phyloP scores from a whole-genome alignment of 2,113 vertebrate species.

The Triplophysa siluroides region DNA sequence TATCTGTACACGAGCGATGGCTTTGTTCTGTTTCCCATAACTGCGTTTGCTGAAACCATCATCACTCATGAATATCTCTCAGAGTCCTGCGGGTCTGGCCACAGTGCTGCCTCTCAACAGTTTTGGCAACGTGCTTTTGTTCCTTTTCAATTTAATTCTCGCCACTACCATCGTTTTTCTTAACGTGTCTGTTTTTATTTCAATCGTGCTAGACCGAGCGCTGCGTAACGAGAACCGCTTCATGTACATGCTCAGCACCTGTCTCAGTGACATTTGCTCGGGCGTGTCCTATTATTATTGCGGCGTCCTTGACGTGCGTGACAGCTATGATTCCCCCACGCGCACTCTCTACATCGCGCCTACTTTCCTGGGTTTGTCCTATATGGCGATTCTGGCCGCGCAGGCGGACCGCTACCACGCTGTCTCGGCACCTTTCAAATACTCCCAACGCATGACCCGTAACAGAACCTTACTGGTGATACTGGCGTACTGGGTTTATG shows the following conservation, averaged over 20 bases:
- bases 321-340: slow-evolving; percentile 62
- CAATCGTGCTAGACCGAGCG: slow-evolving; percentile 65
- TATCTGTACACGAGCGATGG: neutral
- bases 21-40: neutral
- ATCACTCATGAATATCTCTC: slow-evolving; percentile 57
- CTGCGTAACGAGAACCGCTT: slow-evolving; percentile 74
- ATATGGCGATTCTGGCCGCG: slow-evolving; percentile 75
- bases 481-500: slow-evolving; percentile 70
- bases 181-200: slow-evolving; percentile 69
- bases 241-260: slow-evolving; percentile 81
- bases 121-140: slow-evolving; percentile 71
- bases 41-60: neutral
- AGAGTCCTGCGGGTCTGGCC: slow-evolving; percentile 54
- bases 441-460: slow-evolving; percentile 69
- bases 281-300: slow-evolving; percentile 76
- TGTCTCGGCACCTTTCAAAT: slow-evolving; percentile 67
- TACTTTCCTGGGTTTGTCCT: slow-evolving; percentile 76
- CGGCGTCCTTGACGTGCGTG: slow-evolving; percentile 69
- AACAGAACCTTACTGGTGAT: slow-evolving; percentile 69
- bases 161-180: slow-evolving; percentile 68
- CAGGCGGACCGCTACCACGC: slow-evolving; percentile 79
- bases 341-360: slow-evolving; percentile 68
- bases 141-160: slow-evolving; percentile 68
- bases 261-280: slow-evolving; percentile 74
- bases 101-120: slow-evolving; percentile 66